Evolutionary conservation across 1,140 invertebrate genomes (phyloP), one percentile per base, ranked within the genome.

Genomic region (Micrasema minimum): DNA sequence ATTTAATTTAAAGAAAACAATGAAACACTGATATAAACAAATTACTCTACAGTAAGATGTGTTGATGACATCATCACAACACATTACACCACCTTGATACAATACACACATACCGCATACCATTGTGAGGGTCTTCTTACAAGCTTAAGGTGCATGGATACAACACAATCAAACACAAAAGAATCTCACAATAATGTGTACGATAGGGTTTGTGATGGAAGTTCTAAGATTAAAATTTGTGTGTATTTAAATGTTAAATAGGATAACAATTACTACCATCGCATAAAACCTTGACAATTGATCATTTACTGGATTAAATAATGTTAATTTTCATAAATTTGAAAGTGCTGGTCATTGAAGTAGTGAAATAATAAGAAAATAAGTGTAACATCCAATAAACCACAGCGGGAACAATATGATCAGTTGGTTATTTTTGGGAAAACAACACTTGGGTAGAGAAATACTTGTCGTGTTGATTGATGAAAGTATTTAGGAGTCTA

Each of bases 401-500:
- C 62, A 66, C 51, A 20, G 55, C 48, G 65, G 65, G 64, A 59
- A 57, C 61, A 38, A 26, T 45, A 65, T 37, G 18, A 69, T 69
- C 43, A 69, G 67, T 69, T 57, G 50, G 26, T 31, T 31, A 55
- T 62, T 62, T 62, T 43, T 22, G 59, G 45, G 59, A 51, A 64
- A 55, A 71, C 62, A 71, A 69, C 57, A 38, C 43, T 14, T 57
- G 77, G 76, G 72, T 79, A 43, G 61, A 59, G 46, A 46, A 41
- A 57, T 50, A 12, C 4, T 37, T n/a, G 55, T 12, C 35, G 66
- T 43, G 48, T 37, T 48, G 45, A 48, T 14, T 41, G 51, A 55
- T 72, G 26, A 37, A 64, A 50, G 62, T 37, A 16, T 14, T 23
- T 22, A 22, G n/a, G 35, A 43, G 50, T 26, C 72, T 82, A 82